Conservation (phyloP, 2,888 invertebrate species). For the Dichetophora obliterata region DNA sequence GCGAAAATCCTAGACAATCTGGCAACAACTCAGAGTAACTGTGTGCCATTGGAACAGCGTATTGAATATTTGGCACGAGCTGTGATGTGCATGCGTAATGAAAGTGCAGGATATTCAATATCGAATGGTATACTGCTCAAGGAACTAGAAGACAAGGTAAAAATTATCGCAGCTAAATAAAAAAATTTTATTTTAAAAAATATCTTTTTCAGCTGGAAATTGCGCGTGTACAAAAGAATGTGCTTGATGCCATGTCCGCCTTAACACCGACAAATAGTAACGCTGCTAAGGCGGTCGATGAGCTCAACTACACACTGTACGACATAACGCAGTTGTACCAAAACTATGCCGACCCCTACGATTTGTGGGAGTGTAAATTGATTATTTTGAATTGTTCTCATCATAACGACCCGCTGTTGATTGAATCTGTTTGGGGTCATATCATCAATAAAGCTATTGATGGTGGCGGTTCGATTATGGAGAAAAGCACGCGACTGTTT, state of each 20-base stretch:
- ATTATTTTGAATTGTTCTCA: conserved; percentile 96
- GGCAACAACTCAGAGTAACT: conserved; percentile 77
- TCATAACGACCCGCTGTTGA: conserved; percentile 87
- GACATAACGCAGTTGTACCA: conserved; percentile 93
- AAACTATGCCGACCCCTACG: conserved; percentile 91
- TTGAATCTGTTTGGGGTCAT: conserved; percentile 93
- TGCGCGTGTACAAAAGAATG: conserved; percentile 83
- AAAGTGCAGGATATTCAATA: conserved; percentile 80
- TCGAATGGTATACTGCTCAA: conserved; percentile 84
- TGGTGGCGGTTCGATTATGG: conserved; percentile 70
- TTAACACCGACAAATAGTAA: conserved; percentile 70
- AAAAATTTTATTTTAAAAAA: not conserved
- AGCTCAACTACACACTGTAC: conserved; percentile 84
- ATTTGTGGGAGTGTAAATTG: conserved; percentile 93
- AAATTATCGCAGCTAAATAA: not conserved
- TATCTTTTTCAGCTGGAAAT: conserved; percentile 76
- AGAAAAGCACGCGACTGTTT: conserved; percentile 77
- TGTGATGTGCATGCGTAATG: conserved; percentile 95
- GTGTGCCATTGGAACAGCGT: conserved; percentile 82
- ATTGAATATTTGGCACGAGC: conserved; percentile 93
- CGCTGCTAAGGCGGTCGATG: conserved; percentile 76
- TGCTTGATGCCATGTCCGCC: conserved; percentile 76
- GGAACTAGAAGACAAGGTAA: conserved; percentile 88
- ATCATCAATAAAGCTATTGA: conserved; percentile 72
- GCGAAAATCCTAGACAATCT: conserved; percentile 90